phyloP scores from a whole-genome alignment of 2,888 invertebrate species.

The Apodemia duryi region DNA sequence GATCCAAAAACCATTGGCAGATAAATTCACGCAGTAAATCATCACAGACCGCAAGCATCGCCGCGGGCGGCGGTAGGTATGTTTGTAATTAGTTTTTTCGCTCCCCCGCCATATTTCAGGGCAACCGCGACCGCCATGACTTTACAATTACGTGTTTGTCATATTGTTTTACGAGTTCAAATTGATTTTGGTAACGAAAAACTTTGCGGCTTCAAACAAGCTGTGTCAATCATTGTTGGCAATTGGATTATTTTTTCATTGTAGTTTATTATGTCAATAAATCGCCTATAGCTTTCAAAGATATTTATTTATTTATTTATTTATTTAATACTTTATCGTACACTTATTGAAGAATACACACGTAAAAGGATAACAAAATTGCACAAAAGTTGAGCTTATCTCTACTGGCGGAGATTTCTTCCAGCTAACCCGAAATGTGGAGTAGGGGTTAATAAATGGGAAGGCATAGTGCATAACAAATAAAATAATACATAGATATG shows the following conservation, averaged over 20 bases:
- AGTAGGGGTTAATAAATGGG: too few species aligned
- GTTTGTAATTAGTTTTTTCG: slow-evolving; percentile 62
- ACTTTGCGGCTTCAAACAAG: neutral
- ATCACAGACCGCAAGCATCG: slow-evolving; percentile 24
- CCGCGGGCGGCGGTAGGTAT: slow-evolving; percentile 47
- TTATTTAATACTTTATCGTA: too few species aligned
- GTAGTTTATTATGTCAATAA: neutral
- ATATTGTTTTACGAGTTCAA: slow-evolving; percentile 1
- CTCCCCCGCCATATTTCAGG: slow-evolving; percentile 51
- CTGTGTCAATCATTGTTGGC: neutral
- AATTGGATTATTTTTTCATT: neutral
- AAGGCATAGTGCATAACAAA: too few species aligned
- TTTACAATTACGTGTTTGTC: slow-evolving; percentile 24
- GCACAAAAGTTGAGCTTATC: too few species aligned
- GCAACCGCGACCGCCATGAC: slow-evolving; percentile 32
- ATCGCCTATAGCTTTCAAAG: too few species aligned
- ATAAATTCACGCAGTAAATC: slow-evolving; percentile 19
- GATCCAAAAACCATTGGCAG: slow-evolving; percentile 17
- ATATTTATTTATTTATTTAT: too few species aligned
- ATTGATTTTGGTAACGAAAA: slow-evolving; percentile 8
- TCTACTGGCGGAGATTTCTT: too few species aligned
- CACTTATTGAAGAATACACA: too few species aligned
- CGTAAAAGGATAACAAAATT: too few species aligned
- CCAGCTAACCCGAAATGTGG: too few species aligned
- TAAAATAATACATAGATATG: too few species aligned